A percentile compares a stretch with the other conserved stretches of the same genome.
These are phyloP conservation scores for Sebastes steindachneri DNA, from an alignment of 2,797 vertebrate species.

Conservation along the genomic window DNA sequence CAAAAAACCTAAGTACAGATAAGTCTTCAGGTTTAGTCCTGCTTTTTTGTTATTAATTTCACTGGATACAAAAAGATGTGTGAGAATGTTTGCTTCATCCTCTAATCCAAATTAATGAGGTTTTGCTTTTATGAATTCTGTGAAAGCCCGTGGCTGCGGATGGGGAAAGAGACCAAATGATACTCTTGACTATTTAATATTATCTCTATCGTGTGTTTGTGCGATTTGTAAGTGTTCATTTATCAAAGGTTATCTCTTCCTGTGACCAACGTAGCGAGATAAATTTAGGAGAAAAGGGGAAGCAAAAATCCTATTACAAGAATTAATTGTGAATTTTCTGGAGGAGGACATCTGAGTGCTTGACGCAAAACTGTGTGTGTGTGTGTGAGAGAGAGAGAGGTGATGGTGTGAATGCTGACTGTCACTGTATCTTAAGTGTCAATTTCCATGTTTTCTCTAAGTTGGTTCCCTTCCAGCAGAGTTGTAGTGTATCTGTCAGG, in stretches of 20 bases:
- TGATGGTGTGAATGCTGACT: constrained; percentile 45
- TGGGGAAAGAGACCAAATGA: constrained; percentile 23
- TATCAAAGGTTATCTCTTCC: constrained; percentile 55
- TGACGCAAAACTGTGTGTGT: background rate
- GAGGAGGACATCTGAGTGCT: constrained; percentile 15
- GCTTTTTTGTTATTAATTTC: constrained; percentile 5
- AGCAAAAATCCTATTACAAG: constrained; percentile 25
- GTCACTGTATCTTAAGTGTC: constrained; percentile 66
- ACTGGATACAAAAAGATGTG: background rate
- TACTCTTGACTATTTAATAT: constrained; percentile 30
- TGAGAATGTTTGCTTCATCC: constrained; percentile 7
- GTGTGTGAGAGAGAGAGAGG: constrained; percentile 1
- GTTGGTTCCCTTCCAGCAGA: constrained; percentile 63
- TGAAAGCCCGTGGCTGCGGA: constrained; percentile 41
- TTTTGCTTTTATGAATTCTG: constrained; percentile 42
- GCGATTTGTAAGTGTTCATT: constrained; percentile 32
- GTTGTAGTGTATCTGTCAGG: constrained; percentile 63
- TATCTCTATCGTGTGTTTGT: constrained; percentile 31
- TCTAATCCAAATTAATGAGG: constrained; percentile 50
- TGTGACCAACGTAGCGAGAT: constrained; percentile 28
- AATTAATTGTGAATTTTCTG: constrained; percentile 37
- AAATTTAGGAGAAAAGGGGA: constrained; percentile 11
- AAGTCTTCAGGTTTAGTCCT: background rate
- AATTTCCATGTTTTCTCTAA: constrained; percentile 76
- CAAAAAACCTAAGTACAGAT: background rate